phyloP scores from a whole-genome alignment of 1,140 invertebrate genomes.

The Anthonomus grandis region DNA sequence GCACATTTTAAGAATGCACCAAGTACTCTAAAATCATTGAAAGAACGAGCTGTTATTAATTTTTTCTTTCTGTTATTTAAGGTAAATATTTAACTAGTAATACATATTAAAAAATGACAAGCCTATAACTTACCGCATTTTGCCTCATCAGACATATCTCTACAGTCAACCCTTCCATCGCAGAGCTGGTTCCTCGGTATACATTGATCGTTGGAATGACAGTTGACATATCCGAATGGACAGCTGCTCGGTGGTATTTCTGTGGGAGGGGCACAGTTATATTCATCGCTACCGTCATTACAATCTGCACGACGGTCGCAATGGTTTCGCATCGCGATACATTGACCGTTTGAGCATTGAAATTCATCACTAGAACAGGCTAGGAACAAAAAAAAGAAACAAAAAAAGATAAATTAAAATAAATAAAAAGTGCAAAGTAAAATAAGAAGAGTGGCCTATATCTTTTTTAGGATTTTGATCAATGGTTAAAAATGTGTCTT shows the following conservation, averaged over 20 bases:
- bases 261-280: constrained; percentile 43
- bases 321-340: constrained; percentile 59
- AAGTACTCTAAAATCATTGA: too few species aligned
- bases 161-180: constrained; percentile 64
- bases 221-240: constrained; percentile 51
- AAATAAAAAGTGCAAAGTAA: constrained; percentile 16
- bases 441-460: neutral
- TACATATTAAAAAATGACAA: too few species aligned
- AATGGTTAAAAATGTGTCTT: too few species aligned
- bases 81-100: neutral
- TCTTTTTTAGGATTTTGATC: too few species aligned
- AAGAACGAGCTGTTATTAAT: too few species aligned
- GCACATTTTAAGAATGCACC: too few species aligned
- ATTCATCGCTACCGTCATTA: constrained; percentile 73
- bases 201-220: constrained; percentile 53
- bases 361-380: constrained; percentile 74
- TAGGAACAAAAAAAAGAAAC: constrained; percentile 32
- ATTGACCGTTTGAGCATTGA: constrained; percentile 70
- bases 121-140: constrained; percentile 57
- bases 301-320: constrained; percentile 74
- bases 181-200: constrained; percentile 55
- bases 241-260: constrained; percentile 45
- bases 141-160: constrained; percentile 70
- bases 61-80: neutral
- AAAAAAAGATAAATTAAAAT: constrained; percentile 23